These are phyloP conservation scores for Phrynocephalus forsythii DNA, from an alignment of 2,797 vertebrate genomes.

Conservation along the genomic window DNA sequence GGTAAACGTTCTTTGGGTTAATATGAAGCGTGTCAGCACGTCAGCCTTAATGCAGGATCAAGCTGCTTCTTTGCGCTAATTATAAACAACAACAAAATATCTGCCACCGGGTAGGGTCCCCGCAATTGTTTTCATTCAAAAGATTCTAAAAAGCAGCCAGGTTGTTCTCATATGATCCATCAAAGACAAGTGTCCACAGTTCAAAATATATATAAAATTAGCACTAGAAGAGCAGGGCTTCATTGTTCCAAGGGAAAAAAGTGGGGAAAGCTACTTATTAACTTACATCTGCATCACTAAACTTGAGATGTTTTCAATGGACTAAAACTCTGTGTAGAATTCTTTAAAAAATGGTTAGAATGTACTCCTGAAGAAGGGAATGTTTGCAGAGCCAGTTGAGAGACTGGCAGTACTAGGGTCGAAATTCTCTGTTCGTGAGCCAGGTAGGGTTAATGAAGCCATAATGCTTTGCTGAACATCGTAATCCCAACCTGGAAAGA, in stretches of 20 bases:
- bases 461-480: conserved; percentile 30
- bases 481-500: conserved; percentile 39
- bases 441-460: conserved; percentile 35
- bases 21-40: background rate
- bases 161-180: background rate
- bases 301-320: background rate
- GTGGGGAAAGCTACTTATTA: background rate
- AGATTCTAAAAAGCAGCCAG: background rate
- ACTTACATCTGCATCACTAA: conserved; percentile 23
- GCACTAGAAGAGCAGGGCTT: background rate
- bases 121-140: background rate
- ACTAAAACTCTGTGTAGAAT: background rate
- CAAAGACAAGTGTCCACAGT: background rate
- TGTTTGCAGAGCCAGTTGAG: background rate
- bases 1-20: background rate
- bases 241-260: background rate
- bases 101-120: background rate
- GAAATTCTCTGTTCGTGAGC: conserved; percentile 27
- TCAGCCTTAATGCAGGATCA: too few relatives aligned
- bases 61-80: background rate
- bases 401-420: conserved; percentile 18
- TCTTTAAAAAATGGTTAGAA: background rate
- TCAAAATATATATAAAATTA: background rate
- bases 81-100: background rate
- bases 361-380: background rate